Evolutionary conservation across 1,140 invertebrate genomes (phyloP).

Genomic region (Drosophila elegans): DNA sequence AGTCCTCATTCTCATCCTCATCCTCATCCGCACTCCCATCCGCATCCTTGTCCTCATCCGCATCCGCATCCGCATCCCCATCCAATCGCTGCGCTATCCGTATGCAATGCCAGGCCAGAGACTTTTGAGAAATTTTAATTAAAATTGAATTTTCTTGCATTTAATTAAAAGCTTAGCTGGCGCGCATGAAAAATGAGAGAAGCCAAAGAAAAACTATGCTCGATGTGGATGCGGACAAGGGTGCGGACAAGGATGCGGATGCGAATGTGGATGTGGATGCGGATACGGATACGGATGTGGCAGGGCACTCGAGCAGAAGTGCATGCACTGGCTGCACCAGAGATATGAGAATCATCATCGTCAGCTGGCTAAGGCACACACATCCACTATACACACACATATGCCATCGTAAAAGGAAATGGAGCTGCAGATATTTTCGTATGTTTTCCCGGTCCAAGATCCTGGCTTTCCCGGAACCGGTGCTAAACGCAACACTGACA

Average conservation of each 20-base stretch:
- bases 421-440: constrained; percentile 52
- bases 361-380: constrained; percentile 27
- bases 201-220: constrained; percentile 64
- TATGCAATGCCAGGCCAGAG: constrained; percentile 61
- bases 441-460: constrained; percentile 44
- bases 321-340: constrained; percentile 62
- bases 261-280: constrained; percentile 16
- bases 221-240: constrained; percentile 35
- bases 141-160: constrained; percentile 83
- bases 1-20: constrained; percentile 24
- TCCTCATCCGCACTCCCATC: constrained; percentile 16
- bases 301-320: constrained; percentile 74
- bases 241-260: constrained; percentile 13
- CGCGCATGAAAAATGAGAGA: constrained; percentile 53
- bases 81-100: constrained; percentile 43
- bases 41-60: constrained; percentile 21
- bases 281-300: constrained; percentile 23
- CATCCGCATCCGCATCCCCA: constrained; percentile 9
- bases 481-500: constrained; percentile 74
- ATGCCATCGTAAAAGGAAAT: constrained; percentile 11
- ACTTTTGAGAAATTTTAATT: constrained; percentile 81
- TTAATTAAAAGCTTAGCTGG: constrained; percentile 81
- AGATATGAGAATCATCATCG: constrained; percentile 75
- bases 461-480: constrained; percentile 1
- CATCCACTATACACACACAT: background rate